A percentile compares a stretch with the other conserved stretches of the same genome.
Evolutionary conservation across 2,888 invertebrate species (phyloP).

Genomic region (Ptychoptera albimana): DNA sequence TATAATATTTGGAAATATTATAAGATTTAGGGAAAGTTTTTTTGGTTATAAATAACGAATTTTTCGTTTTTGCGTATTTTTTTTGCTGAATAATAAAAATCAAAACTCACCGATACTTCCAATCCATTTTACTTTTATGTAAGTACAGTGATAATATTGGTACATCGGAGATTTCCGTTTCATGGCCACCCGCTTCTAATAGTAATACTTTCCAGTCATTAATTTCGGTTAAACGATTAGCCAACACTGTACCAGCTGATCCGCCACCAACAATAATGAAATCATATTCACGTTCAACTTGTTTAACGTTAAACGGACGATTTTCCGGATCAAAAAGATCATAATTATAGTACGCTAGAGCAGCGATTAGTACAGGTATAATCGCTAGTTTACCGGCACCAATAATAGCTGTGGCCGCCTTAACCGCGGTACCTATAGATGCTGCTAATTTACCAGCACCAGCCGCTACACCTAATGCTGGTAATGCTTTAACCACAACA

Average conservation of each 20-base stretch:
- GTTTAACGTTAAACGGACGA: slow-evolving; percentile 51
- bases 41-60: too few relatives aligned
- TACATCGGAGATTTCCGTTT: slow-evolving; percentile 74
- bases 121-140: slow-evolving; percentile 79
- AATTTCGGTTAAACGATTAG: slow-evolving; percentile 63
- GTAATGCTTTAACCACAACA: slow-evolving; percentile 24
- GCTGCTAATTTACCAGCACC: slow-evolving; percentile 22
- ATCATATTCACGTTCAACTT: slow-evolving; percentile 55
- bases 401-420: slow-evolving; percentile 50
- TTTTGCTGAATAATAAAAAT: too few relatives aligned
- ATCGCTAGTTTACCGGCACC: slow-evolving; percentile 58
- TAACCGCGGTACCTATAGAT: slow-evolving; percentile 44
- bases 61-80: too few relatives aligned
- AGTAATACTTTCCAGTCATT: slow-evolving; percentile 63
- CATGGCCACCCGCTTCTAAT: slow-evolving; percentile 74
- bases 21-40: too few relatives aligned
- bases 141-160: slow-evolving; percentile 73
- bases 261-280: slow-evolving; percentile 73
- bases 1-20: too few relatives aligned
- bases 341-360: slow-evolving; percentile 69
- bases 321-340: slow-evolving; percentile 74
- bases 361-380: slow-evolving; percentile 56
- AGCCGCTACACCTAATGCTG: slow-evolving; percentile 20
- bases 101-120: slow-evolving; percentile 61
- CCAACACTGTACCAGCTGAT: slow-evolving; percentile 70